These are phyloP conservation scores for Protophormia terraenovae DNA, from an alignment of 2,888 invertebrate genomes.

Conservation along the genomic window DNA sequence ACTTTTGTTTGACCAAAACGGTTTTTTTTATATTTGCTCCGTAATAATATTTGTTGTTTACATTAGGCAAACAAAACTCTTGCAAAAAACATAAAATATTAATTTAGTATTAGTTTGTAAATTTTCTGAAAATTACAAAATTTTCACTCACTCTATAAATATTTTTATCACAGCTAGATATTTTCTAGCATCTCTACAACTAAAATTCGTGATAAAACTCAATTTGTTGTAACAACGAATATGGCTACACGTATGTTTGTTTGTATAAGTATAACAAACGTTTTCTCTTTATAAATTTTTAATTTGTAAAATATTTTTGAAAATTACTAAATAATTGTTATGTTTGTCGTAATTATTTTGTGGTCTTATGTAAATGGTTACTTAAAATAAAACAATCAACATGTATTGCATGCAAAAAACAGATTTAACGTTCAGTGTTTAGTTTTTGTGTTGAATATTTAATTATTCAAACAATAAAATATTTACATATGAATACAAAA, in stretches of 20 bases:
- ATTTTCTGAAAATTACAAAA: not conserved
- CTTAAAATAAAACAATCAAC: not conserved
- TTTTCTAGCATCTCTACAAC: not conserved
- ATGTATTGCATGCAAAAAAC: not conserved
- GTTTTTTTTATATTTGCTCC: too few species aligned
- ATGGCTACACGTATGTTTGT: too few species aligned
- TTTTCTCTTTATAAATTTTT: not conserved
- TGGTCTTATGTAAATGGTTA: not conserved
- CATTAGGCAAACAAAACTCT: too few species aligned
- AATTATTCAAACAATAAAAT: conserved; percentile 9
- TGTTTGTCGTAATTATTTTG: conserved; percentile 10
- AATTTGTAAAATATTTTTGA: not conserved
- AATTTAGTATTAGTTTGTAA: too few species aligned
- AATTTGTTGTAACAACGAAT: not conserved
- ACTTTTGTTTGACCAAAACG: too few species aligned
- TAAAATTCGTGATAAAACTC: not conserved
- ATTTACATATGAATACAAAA: not conserved
- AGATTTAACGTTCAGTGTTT: not conserved
- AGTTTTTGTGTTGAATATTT: not conserved
- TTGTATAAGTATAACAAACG: not conserved
- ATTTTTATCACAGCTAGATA: conserved; percentile 3
- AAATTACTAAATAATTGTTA: not conserved
- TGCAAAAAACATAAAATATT: too few species aligned
- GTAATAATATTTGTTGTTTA: too few species aligned
- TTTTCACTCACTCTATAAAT: not conserved